Percentiles rank a stretch among this genome's conserved stretches.
Conservation (phyloP, 2,888 invertebrate genomes). For the Microdon myrmicae region DNA sequence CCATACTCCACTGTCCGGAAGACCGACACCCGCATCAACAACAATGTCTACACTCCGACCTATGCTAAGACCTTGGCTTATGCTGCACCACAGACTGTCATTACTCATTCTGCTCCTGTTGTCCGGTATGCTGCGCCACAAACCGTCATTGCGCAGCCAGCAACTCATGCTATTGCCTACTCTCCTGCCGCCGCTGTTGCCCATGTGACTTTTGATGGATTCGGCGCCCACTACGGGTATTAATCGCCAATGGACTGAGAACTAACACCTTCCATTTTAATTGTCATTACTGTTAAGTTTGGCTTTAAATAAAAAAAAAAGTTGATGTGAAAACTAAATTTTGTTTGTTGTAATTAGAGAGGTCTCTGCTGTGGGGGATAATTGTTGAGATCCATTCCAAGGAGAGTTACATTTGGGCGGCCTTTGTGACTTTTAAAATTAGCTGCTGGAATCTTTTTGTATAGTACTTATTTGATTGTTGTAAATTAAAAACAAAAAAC, state of each 20-base stretch:
- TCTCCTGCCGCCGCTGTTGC: constrained; percentile 71
- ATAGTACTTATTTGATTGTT: too few species aligned
- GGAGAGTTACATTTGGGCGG: too few species aligned
- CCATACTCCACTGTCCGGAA: constrained; percentile 72
- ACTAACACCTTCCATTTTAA: neutral
- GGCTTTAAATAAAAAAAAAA: too few species aligned
- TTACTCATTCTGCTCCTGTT: constrained; percentile 55
- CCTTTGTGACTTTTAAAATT: too few species aligned
- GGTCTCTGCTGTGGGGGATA: too few species aligned
- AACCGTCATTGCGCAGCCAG: constrained; percentile 31
- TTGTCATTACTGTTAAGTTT: too few species aligned
- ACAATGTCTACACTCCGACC: constrained; percentile 56
- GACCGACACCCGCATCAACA: constrained; percentile 70
- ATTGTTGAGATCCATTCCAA: too few species aligned
- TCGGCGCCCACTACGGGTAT: constrained; percentile 72
- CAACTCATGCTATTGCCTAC: constrained; percentile 61
- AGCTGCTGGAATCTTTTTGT: too few species aligned
- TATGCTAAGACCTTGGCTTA: constrained; percentile 54
- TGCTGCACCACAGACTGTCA: constrained; percentile 58
- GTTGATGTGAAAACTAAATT: too few species aligned
- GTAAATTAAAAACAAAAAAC: too few species aligned
- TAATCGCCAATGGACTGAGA: constrained; percentile 68
- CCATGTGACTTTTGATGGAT: constrained; percentile 71
- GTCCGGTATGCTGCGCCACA: constrained; percentile 54
- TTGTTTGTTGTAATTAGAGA: too few species aligned